phyloP scores from a whole-genome alignment of 2,888 invertebrate species.

The Mythimna ferrago region DNA sequence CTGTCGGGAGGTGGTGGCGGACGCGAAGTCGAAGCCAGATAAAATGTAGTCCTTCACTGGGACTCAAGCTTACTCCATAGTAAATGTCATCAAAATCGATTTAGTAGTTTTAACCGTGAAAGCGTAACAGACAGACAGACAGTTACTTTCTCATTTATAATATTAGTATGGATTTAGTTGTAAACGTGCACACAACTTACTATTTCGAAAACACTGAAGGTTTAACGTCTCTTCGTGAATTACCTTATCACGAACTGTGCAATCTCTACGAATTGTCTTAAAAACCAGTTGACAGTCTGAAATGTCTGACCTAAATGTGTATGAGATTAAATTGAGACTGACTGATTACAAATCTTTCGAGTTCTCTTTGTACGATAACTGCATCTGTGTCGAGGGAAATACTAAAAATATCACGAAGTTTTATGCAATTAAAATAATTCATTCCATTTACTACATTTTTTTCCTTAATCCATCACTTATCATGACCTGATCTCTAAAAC shows the following conservation, averaged over 20 bases:
- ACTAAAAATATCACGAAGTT: slow-evolving; percentile 12
- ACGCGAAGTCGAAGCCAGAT: too few relatives aligned
- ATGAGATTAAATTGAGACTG: slow-evolving; percentile 33
- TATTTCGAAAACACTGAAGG: slow-evolving; percentile 28
- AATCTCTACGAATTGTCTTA: slow-evolving; percentile 39
- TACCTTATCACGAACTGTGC: slow-evolving; percentile 46
- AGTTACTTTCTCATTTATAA: too few relatives aligned
- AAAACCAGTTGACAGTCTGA: slow-evolving; percentile 26
- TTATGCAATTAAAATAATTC: slow-evolving; percentile 34
- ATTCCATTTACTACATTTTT: slow-evolving; percentile 29
- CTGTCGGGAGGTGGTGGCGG: too few relatives aligned
- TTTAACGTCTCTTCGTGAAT: slow-evolving; percentile 33
- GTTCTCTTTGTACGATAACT: slow-evolving; percentile 43
- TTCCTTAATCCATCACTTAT: slow-evolving; percentile 44
- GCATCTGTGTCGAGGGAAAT: slow-evolving; percentile 22
- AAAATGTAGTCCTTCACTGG: too few relatives aligned
- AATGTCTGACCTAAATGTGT: slow-evolving; percentile 47
- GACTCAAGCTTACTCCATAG: too few relatives aligned
- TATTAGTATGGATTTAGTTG: background rate
- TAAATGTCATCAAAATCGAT: too few relatives aligned
- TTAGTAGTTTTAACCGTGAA: too few relatives aligned
- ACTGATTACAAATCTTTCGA: slow-evolving; percentile 50
- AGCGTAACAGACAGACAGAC: too few relatives aligned
- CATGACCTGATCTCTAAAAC: slow-evolving; percentile 31
- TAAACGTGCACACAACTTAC: background rate